Conservation (phyloP, 2,888 invertebrate species). For the Volucella inflata region DNA sequence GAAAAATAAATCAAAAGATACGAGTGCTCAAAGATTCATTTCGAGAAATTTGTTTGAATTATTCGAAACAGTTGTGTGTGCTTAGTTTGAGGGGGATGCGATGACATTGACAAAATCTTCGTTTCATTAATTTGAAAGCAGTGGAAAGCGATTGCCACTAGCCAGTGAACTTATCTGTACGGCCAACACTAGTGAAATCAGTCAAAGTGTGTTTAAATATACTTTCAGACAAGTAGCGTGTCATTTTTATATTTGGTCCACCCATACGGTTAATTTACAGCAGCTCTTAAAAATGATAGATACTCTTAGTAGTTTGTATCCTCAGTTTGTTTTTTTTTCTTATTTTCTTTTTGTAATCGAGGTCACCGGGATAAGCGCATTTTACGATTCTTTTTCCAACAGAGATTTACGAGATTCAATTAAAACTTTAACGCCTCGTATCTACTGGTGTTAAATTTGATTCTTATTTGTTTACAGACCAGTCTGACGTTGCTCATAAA, state of each 20-base stretch:
- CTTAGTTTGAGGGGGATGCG: conserved; percentile 15
- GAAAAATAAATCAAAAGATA: conserved; percentile 59
- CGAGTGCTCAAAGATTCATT: conserved; percentile 26
- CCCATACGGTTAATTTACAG: conserved; percentile 39
- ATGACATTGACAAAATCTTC: conserved; percentile 39
- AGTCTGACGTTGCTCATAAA: neutral
- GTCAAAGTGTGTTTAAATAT: neutral
- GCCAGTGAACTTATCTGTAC: too few species aligned
- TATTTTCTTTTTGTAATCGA: conserved; percentile 4
- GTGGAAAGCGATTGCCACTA: neutral
- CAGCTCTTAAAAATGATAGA: conserved; percentile 35
- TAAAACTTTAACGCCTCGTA: conserved; percentile 15
- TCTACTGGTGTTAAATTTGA: neutral
- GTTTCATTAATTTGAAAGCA: conserved; percentile 4
- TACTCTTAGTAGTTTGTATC: neutral
- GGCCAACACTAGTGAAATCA: too few species aligned
- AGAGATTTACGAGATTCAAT: neutral
- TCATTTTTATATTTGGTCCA: conserved; percentile 27
- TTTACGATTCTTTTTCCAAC: conserved; percentile 16
- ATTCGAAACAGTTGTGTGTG: conserved; percentile 47
- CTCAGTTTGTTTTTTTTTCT: neutral
- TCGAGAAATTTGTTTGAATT: conserved; percentile 53
- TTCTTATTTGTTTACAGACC: neutral
- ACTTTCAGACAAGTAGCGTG: neutral
- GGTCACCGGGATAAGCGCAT: conserved; percentile 17